Percentiles rank a stretch among this genome's conserved stretches.
Conservation (phyloP, 2,113 vertebrate genomes). For the Cyphomyrus discorhynchus region DNA sequence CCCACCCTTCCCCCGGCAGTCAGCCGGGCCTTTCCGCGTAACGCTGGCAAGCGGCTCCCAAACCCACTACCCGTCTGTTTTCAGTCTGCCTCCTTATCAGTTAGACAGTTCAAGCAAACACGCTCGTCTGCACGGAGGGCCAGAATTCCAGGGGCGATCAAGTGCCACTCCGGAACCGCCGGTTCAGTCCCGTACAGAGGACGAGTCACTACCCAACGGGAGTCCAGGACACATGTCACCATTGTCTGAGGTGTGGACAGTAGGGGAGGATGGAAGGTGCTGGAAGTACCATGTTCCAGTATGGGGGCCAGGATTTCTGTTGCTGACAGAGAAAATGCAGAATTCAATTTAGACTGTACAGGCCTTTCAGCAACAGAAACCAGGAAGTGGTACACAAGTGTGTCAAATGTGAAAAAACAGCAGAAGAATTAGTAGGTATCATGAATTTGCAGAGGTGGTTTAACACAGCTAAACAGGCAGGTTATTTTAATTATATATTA, state of each 20-base stretch:
- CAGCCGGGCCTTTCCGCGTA: conserved; percentile 26
- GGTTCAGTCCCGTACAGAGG: background rate
- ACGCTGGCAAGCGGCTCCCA: conserved; percentile 26
- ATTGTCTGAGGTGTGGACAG: background rate
- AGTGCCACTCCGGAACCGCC: background rate
- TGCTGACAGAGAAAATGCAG: background rate
- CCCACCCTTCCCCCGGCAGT: background rate
- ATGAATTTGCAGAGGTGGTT: background rate
- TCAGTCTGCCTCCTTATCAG: conserved; percentile 30
- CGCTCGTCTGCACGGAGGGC: conserved; percentile 23
- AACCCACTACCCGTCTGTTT: conserved; percentile 22
- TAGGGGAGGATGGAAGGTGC: background rate
- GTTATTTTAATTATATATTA: background rate
- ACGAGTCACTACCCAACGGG: background rate
- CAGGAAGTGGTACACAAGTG: background rate
- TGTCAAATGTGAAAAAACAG: background rate
- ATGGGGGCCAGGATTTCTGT: conserved; percentile 18
- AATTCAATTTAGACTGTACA: background rate
- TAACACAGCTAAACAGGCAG: background rate
- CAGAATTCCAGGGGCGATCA: conserved; percentile 16
- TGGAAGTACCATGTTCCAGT: background rate
- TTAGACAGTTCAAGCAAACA: conserved; percentile 41
- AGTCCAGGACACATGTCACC: background rate
- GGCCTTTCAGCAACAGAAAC: background rate
- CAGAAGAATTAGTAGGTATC: background rate